Conservation (phyloP, 1,140 invertebrate genomes). For the Pachyrhynchus sulphureomaculatus region DNA sequence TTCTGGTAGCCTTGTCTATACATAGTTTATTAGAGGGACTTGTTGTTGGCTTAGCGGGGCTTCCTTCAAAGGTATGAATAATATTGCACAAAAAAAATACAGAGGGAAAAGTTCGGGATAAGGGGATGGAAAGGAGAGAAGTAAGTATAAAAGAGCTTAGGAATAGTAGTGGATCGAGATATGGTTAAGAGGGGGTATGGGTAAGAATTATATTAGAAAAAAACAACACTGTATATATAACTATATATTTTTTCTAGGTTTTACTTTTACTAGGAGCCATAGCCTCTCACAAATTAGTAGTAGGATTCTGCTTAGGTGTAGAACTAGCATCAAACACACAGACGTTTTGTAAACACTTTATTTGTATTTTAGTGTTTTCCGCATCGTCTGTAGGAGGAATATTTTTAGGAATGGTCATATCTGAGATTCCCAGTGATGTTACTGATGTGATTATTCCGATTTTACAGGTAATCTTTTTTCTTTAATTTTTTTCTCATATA, state of each 20-base stretch:
- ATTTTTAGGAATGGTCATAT: slow-evolving; percentile 61
- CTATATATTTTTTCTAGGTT: slow-evolving; percentile 63
- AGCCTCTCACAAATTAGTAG: slow-evolving; percentile 75
- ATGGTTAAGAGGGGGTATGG: too few relatives aligned
- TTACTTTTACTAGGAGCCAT: slow-evolving; percentile 69
- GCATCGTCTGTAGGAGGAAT: slow-evolving; percentile 68
- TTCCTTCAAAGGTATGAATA: slow-evolving; percentile 60
- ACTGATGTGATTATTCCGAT: slow-evolving; percentile 57
- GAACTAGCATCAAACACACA: slow-evolving; percentile 60
- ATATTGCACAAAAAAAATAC: too few relatives aligned
- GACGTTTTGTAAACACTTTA: slow-evolving; percentile 55
- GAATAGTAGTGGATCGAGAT: too few relatives aligned
- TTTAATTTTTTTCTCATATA: background rate
- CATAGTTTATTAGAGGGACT: slow-evolving; percentile 81
- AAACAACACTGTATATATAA: too few relatives aligned
- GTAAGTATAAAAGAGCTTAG: too few relatives aligned
- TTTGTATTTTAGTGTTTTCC: slow-evolving; percentile 65
- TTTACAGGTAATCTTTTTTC: slow-evolving; percentile 54
- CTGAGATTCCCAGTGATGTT: slow-evolving; percentile 52
- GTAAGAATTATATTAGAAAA: too few relatives aligned
- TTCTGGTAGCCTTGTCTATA: slow-evolving; percentile 71
- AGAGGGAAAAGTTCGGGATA: too few relatives aligned
- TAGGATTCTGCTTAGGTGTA: slow-evolving; percentile 75
- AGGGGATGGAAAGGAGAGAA: too few relatives aligned
- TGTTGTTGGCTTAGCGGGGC: slow-evolving; percentile 75